Evolutionary conservation across 2,113 vertebrate genomes (phyloP).

Genomic region (Phylloscopus trochilus): DNA sequence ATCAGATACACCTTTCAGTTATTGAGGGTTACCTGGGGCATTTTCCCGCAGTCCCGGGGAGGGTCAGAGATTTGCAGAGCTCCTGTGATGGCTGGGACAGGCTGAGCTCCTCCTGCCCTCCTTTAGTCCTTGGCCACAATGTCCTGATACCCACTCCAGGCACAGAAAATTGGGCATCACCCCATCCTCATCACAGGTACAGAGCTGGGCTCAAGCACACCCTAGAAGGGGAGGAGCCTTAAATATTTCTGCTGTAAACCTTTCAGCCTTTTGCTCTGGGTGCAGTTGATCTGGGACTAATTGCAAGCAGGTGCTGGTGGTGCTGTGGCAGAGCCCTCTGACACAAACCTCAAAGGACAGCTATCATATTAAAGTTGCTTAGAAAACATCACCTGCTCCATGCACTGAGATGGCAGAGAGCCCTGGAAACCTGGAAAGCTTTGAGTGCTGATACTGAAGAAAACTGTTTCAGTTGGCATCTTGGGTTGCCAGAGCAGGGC

Average conservation of each 20-base stretch:
- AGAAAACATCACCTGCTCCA: not conserved
- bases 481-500: not conserved
- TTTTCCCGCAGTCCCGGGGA: not conserved
- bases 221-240: not conserved
- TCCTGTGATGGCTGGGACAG: not conserved
- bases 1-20: not conserved
- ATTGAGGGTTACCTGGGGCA: not conserved
- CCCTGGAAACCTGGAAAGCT: not conserved
- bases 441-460: not conserved
- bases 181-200: not conserved
- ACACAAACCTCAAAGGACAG: not conserved
- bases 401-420: not conserved
- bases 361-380: not conserved
- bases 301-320: constrained; percentile 2
- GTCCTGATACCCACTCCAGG: too few species aligned
- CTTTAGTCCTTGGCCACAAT: not conserved
- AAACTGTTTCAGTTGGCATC: not conserved
- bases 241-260: not conserved
- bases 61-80: not conserved
- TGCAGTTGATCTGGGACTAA: not conserved
- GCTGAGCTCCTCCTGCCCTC: not conserved
- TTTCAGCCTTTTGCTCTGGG: not conserved
- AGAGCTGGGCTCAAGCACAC: not conserved
- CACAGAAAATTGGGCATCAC: not conserved
- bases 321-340: not conserved